Conservation (phyloP, 2,113 vertebrate species). For the Notiomystis cincta region DNA sequence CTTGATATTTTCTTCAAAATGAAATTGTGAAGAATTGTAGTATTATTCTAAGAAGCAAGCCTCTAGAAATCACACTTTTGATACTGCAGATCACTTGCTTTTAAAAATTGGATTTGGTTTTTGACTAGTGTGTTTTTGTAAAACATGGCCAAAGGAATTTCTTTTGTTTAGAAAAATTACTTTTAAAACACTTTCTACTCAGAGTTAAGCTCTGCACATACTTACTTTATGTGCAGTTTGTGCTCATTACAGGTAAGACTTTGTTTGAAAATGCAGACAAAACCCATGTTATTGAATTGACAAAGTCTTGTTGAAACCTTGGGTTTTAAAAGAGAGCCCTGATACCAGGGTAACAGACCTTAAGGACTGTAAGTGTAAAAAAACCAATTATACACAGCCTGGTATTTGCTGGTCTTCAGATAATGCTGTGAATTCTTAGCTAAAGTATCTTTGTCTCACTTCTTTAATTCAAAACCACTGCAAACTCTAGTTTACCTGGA, state of each 20-base stretch:
- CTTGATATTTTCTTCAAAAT: neutral
- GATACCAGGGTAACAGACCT: neutral
- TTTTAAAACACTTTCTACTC: neutral
- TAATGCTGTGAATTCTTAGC: neutral
- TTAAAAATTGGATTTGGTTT: neutral
- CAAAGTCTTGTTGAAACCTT: neutral
- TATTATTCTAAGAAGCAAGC: neutral
- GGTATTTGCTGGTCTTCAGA: neutral
- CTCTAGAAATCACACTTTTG: neutral
- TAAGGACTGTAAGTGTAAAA: neutral
- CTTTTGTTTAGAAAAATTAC: neutral
- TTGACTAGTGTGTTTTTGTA: neutral
- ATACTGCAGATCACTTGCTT: neutral
- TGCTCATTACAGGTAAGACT: neutral
- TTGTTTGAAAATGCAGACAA: neutral
- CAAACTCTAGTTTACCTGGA: neutral
- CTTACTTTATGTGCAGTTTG: neutral
- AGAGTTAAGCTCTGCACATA: neutral
- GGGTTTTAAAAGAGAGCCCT: neutral
- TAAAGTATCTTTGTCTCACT: neutral
- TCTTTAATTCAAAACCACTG: neutral
- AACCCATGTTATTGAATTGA: neutral
- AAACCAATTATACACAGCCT: neutral
- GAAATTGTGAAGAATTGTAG: neutral
- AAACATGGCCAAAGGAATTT: neutral